Percentiles rank a stretch among this genome's conserved stretches.
phyloP scores from a whole-genome alignment of 2,797 vertebrate genomes.

The Squalus acanthias region DNA sequence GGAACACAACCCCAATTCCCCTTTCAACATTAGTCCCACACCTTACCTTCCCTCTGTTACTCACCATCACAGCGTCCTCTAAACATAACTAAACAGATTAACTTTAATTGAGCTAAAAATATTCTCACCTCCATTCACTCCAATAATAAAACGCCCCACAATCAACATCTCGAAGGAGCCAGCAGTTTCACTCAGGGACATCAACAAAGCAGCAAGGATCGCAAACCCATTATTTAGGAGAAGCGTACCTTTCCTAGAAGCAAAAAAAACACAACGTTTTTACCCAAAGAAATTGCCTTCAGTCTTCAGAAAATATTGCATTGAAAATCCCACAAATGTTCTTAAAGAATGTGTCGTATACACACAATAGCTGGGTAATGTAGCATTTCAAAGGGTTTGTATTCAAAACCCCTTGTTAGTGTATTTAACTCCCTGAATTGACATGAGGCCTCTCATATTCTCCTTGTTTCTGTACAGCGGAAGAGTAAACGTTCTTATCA shows the following conservation, averaged over 20 bases:
- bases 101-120: background rate
- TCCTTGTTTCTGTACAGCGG: background rate
- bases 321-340: background rate
- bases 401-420: background rate
- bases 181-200: conserved; percentile 67
- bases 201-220: conserved; percentile 68
- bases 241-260: conserved; percentile 73
- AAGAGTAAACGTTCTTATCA: background rate
- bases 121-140: conserved; percentile 79
- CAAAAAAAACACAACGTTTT: conserved; percentile 8
- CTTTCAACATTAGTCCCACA: no score
- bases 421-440: background rate
- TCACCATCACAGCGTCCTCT: no score
- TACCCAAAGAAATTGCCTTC: background rate
- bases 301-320: background rate
- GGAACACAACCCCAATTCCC: no score
- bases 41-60: no score
- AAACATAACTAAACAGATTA: background rate
- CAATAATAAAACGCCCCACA: conserved; percentile 78
- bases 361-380: background rate
- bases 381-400: background rate
- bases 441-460: background rate
- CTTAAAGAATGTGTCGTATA: background rate
- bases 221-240: conserved; percentile 81
- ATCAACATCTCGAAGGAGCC: conserved; percentile 87